Evolutionary conservation across 2,888 invertebrate species (phyloP), one percentile per base, ranked within the genome.

Genomic region (Abscondita cerata): DNA sequence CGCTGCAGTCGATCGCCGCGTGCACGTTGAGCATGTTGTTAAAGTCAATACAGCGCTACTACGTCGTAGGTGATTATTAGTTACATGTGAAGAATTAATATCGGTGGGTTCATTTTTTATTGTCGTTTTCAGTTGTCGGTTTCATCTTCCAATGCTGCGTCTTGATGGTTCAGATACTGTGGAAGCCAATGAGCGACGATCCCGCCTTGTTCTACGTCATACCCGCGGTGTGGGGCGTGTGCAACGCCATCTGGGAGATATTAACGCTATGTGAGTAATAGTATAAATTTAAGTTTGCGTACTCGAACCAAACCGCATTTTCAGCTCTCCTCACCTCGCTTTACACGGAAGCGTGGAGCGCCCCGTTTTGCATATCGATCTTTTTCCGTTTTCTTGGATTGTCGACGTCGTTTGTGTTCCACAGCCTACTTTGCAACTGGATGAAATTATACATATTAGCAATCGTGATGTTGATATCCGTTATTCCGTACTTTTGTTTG

Each of bases 161-260:
- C 5, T 81, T 93, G 67, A 83, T 93, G 72, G 92, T 91, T 0
- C 80, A 92, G 68, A 83, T 91, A 64, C 82, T 90, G 25, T 93
- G 93, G 93, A 87, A 91, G 65, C 93, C 93, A 0, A 90, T 91
- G 0, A 86, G 87, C 61, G 92, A 92, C 54, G 93, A 93, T 72
- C 86, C 91, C 12, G 93, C 92, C 0, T 82, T 93, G 52, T 92
- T 93, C 62, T 92, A 92, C 68, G 90, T 93, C 16, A 91, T 93
- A 52, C 90, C 92, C 1, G 92, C 93, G 0, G 90, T 92, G 0
- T 93, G 93, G 93, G 93, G 92, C 12, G 92, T 93, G 1, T 93
- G 93, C 78, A 92, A 92, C 56, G 90, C 91, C 15, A 88, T 93
- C 68, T 93, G 93, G 93, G 92, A 93, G 74, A 91, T 91, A 58